These are phyloP conservation scores for Pangasius djambal DNA, from an alignment of 2,797 vertebrate species.

Conservation along the genomic window DNA sequence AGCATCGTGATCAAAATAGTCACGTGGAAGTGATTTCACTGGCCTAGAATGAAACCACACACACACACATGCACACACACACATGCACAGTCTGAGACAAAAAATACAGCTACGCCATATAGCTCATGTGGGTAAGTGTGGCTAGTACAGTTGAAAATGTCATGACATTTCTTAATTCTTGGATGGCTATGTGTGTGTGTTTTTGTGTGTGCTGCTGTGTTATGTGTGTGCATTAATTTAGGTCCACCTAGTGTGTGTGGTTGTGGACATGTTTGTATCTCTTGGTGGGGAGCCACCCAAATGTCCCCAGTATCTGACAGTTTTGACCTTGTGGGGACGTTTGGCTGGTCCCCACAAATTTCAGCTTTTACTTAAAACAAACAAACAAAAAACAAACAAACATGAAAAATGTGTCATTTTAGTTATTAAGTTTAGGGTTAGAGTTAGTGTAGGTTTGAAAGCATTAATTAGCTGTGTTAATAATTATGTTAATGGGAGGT, in stretches of 20 bases:
- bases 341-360: not conserved
- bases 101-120: not conserved
- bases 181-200: no score
- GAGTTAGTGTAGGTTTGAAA: not conserved
- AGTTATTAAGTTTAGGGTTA: not conserved
- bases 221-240: not conserved
- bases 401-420: not conserved
- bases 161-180: no score
- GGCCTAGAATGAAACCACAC: constrained; percentile 11
- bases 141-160: not conserved
- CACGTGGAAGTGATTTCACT: constrained; percentile 34
- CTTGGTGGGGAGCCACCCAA: not conserved
- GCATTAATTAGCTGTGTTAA: not conserved
- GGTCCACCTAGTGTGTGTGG: not conserved
- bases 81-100: not conserved
- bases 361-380: not conserved
- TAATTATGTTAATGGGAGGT: not conserved
- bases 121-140: not conserved
- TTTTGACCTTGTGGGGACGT: not conserved
- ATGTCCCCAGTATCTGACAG: not conserved
- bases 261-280: not conserved
- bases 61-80: not conserved
- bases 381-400: not conserved
- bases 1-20: not conserved
- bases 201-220: not conserved